Conservation (phyloP, 2,888 invertebrate species). For the Cheilosia vulpina region DNA sequence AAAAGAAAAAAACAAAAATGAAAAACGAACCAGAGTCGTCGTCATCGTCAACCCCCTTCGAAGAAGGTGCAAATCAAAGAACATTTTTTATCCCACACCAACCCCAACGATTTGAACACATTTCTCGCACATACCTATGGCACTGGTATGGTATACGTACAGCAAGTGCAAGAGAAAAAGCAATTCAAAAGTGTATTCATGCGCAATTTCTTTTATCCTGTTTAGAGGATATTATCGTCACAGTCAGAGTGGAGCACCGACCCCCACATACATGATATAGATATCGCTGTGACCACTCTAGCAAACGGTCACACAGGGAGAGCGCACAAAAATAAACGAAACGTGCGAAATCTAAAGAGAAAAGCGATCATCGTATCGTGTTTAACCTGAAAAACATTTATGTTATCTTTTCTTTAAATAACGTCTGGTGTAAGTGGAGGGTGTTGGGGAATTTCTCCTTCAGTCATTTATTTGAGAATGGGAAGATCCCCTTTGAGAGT, state of each 20-base stretch:
- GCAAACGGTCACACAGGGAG: slow-evolving; percentile 67
- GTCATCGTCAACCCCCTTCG: slow-evolving; percentile 6
- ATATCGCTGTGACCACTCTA: slow-evolving; percentile 63
- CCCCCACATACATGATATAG: neutral
- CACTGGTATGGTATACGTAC: no score
- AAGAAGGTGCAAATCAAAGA: slow-evolving; percentile 69
- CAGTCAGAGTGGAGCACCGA: slow-evolving; percentile 22
- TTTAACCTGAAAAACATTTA: slow-evolving; percentile 75
- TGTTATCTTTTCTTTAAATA: slow-evolving; percentile 74
- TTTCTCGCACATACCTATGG: neutral
- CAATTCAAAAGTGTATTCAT: slow-evolving; percentile 83
- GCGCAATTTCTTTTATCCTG: slow-evolving; percentile 84
- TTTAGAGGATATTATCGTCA: slow-evolving; percentile 80
- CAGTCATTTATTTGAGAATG: neutral
- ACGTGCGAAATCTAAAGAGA: slow-evolving; percentile 74
- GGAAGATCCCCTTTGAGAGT: slow-evolving; percentile 22
- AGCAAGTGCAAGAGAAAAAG: slow-evolving; percentile 60
- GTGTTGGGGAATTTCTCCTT: slow-evolving; percentile 36
- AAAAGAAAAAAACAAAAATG: neutral
- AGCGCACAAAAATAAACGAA: slow-evolving; percentile 53
- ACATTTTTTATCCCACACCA: slow-evolving; percentile 32
- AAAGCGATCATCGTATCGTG: slow-evolving; percentile 75
- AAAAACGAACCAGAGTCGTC: neutral
- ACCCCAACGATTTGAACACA: neutral
- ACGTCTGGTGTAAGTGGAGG: slow-evolving; percentile 61